Conservation (phyloP, 2,797 vertebrate genomes). For the Microctenopoma lineatum region DNA sequence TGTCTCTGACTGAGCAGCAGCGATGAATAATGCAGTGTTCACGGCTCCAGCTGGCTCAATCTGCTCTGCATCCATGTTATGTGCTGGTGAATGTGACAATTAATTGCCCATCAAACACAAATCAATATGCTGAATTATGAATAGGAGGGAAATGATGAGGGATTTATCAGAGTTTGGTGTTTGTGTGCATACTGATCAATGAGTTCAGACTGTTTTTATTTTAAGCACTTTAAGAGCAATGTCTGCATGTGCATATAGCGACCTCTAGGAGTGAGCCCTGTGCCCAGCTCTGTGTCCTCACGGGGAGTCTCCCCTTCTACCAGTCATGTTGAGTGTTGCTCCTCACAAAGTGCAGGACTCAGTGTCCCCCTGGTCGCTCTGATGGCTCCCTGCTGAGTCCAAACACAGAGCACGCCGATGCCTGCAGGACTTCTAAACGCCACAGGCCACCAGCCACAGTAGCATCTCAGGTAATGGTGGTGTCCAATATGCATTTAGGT, state of each 20-base stretch:
- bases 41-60: conserved; percentile 25
- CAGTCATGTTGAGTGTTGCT: conserved; percentile 9
- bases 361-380: conserved; percentile 4
- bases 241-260: too few species aligned
- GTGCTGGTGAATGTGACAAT: conserved; percentile 19
- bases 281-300: neutral
- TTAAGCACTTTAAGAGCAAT: too few species aligned
- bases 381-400: conserved; percentile 31
- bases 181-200: conserved; percentile 41
- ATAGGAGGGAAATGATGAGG: conserved; percentile 51
- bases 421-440: conserved; percentile 6
- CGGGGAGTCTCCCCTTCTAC: conserved; percentile 8
- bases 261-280: too few species aligned
- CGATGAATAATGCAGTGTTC: conserved; percentile 35
- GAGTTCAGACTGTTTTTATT: neutral
- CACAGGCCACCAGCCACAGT: too few species aligned
- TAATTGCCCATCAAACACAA: conserved; percentile 67
- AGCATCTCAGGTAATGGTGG: too few species aligned
- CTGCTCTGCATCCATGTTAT: conserved; percentile 15
- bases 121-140: conserved; percentile 68
- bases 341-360: conserved; percentile 21
- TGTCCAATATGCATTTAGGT: too few species aligned
- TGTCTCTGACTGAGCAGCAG: conserved; percentile 1
- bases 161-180: conserved; percentile 45
- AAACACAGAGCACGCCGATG: conserved; percentile 2